Conservation (phyloP, 2,113 vertebrate genomes). For the Colossoma macropomum region DNA sequence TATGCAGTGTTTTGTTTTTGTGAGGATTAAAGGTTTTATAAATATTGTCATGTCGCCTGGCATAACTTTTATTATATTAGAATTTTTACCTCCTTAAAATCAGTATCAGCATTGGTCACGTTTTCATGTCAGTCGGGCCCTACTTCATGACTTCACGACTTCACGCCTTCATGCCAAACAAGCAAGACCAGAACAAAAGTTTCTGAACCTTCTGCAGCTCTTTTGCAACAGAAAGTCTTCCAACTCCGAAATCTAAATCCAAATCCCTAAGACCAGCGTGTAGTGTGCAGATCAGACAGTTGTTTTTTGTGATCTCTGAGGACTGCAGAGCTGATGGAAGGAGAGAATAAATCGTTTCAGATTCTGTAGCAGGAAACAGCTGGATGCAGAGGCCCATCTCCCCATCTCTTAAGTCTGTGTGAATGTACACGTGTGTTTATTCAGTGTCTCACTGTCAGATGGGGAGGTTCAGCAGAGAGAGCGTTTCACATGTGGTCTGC, state of each 20-base stretch:
- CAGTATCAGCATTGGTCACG: background rate
- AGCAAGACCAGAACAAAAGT: background rate
- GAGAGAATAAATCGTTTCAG: background rate
- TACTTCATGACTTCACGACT: background rate
- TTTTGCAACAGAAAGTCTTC: too few relatives aligned
- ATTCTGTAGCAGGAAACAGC: conserved; percentile 21
- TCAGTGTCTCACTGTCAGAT: background rate
- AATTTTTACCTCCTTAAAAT: background rate
- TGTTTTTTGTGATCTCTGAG: background rate
- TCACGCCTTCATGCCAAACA: background rate
- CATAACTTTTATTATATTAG: too few relatives aligned
- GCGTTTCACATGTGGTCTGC: background rate
- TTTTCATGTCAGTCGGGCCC: background rate
- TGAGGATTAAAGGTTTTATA: too few relatives aligned
- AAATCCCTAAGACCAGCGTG: too few relatives aligned
- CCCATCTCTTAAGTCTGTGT: background rate
- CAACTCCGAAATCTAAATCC: too few relatives aligned
- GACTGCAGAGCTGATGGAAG: background rate
- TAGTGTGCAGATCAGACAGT: background rate
- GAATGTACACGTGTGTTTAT: background rate
- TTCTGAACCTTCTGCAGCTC: background rate
- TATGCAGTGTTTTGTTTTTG: too few relatives aligned
- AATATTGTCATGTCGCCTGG: too few relatives aligned
- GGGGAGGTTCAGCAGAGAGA: background rate
- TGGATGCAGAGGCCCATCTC: conserved; percentile 2